phyloP scores from a whole-genome alignment of 2,888 invertebrate genomes.

The Aplocera efformata region DNA sequence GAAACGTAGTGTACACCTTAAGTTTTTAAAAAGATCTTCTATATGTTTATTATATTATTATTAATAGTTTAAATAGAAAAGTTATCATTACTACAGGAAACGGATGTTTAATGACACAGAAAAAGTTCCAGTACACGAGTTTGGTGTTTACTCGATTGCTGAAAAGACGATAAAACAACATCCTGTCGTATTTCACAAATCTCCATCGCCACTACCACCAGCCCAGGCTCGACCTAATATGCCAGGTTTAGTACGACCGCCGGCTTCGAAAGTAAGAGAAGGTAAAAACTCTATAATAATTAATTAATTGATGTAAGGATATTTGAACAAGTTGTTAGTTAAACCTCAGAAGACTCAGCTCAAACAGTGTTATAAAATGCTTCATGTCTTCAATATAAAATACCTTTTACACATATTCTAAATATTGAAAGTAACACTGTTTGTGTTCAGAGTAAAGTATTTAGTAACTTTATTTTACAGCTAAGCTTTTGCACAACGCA shows the following conservation, averaged over 20 bases:
- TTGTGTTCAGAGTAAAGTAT: constrained; percentile 36
- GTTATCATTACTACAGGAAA: constrained; percentile 47
- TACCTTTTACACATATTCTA: not conserved
- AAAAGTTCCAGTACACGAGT: constrained; percentile 58
- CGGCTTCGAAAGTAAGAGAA: constrained; percentile 53
- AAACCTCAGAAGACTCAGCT: constrained; percentile 2
- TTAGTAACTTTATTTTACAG: constrained; percentile 30
- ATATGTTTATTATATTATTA: too few relatives aligned
- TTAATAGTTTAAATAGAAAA: too few relatives aligned
- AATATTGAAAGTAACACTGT: constrained; percentile 55
- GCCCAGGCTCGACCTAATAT: constrained; percentile 40
- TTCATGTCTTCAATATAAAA: too few relatives aligned
- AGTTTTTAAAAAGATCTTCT: too few relatives aligned
- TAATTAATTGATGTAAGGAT: too few relatives aligned
- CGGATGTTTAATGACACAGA: constrained; percentile 53
- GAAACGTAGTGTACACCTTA: too few relatives aligned
- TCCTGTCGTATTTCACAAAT: constrained; percentile 45
- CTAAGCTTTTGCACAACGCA: constrained; percentile 48
- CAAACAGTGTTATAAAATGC: constrained; percentile 47
- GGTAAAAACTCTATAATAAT: constrained; percentile 39
- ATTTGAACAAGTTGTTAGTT: too few relatives aligned
- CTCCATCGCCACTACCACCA: constrained; percentile 50
- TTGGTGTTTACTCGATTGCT: constrained; percentile 62
- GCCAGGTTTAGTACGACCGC: constrained; percentile 38
- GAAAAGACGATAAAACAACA: constrained; percentile 46